Conservation (phyloP, 2,113 vertebrate genomes). For the Numida meleagris region DNA sequence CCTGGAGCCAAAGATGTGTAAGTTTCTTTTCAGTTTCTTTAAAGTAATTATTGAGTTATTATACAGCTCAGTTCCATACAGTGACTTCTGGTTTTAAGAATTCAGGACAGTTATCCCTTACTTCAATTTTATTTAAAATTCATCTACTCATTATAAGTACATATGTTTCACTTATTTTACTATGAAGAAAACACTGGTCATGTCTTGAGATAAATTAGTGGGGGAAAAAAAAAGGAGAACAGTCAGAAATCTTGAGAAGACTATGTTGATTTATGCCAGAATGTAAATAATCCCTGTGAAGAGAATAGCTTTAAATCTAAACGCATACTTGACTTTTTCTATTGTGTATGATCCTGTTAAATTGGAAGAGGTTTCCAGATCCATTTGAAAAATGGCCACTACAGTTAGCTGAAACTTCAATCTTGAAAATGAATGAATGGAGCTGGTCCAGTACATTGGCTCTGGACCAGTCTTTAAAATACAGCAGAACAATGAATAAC, state of each 20-base stretch:
- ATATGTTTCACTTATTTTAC: conserved; percentile 17
- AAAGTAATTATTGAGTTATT: background rate
- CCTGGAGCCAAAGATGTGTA: conserved; percentile 54
- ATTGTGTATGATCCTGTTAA: conserved; percentile 71
- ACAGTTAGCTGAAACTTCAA: conserved; percentile 81
- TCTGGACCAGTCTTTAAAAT: conserved; percentile 94
- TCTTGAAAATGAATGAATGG: conserved; percentile 88
- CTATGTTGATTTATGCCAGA: conserved; percentile 52
- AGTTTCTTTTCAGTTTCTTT: conserved; percentile 63
- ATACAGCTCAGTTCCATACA: background rate
- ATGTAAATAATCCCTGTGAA: conserved; percentile 45
- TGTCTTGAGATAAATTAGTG: background rate
- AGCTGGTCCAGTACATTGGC: conserved; percentile 92
- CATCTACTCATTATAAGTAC: conserved; percentile 1
- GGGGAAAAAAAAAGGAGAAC: background rate
- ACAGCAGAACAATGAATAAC: conserved; percentile 87
- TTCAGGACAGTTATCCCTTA: background rate
- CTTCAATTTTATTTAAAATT: conserved; percentile 54
- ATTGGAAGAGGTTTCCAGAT: conserved; percentile 78
- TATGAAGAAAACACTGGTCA: conserved; percentile 45
- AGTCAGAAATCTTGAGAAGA: conserved; percentile 15
- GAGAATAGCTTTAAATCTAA: conserved; percentile 59
- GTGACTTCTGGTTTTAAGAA: conserved; percentile 36
- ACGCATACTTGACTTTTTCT: conserved; percentile 71
- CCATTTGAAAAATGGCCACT: conserved; percentile 82